Evolutionary conservation across 2,888 invertebrate species (phyloP), one percentile per base, ranked within the genome.

Genomic region (Marronus borbonicus): DNA sequence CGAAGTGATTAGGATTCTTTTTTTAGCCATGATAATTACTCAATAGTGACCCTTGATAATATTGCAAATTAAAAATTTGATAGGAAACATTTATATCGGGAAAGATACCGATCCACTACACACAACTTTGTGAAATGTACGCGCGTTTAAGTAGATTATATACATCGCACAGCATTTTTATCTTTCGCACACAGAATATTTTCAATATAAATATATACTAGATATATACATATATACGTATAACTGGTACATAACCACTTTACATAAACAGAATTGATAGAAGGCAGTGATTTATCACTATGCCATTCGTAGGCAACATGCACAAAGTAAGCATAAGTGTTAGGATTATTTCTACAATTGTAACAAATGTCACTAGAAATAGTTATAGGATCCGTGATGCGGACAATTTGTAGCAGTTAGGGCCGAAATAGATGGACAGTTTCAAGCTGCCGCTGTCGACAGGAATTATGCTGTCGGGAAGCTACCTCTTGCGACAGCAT

Each of bases 41-140:
- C 55, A 70, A 70, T 70, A 70, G 55, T 70, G 70, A 70, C 70
- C 70, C 39, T 36, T 70, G 70, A 55, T 70, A 55, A 70, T 70
- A 70, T 70, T 70, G 55, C 70, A 58, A 70, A 36, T 20, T 55
- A 55, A 36, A 55, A 70, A 36, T 55, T 70, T 17, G 70, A 70
- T 70, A 70, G 31, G 3, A 70, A 55, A 17, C 70, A 31, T 39
- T 55, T 17, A 36, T 70, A 52, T 70, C 70, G 36, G 10, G n/a
- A 31, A 5, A n/a, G 70, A 70, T 70, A 52, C 70, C 58, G 52
- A 70, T 58, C 58, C 58, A 31, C 70, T 70, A 58, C 70, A 55
- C 44, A 39, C 20, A 70, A 70, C 36, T 36, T 31, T 55, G 28
- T 58, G 17, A 36, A 58, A 70, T 55, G 50, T 52, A 28, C 17